These are phyloP conservation scores for Nylanderia fulva DNA, from an alignment of 1,140 invertebrate genomes.

Conservation along the genomic window DNA sequence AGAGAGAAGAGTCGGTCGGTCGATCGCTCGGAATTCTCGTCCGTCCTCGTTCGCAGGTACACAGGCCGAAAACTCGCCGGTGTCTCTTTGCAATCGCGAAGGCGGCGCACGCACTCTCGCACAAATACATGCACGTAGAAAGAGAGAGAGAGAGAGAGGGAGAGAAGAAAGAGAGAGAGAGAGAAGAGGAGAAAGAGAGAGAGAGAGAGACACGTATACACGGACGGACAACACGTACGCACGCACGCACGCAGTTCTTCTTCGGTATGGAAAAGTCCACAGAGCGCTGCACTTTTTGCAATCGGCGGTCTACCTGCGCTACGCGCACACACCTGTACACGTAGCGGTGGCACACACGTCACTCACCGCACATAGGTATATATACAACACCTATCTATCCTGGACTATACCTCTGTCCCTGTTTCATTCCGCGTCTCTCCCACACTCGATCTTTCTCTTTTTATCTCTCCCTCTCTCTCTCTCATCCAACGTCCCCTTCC, in stretches of 20 bases:
- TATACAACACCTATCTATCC: conserved; percentile 63
- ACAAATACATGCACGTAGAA: background rate
- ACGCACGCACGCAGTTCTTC: conserved; percentile 38
- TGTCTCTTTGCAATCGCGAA: conserved; percentile 47
- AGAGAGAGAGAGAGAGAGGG: too few species aligned
- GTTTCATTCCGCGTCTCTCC: conserved; percentile 19
- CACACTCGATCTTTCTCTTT: conserved; percentile 18
- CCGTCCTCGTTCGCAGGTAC: conserved; percentile 43
- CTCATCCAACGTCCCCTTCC: conserved; percentile 18
- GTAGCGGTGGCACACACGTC: conserved; percentile 51
- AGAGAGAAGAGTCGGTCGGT: background rate
- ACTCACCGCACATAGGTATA: conserved; percentile 47
- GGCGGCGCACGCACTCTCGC: conserved; percentile 57
- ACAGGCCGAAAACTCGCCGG: conserved; percentile 58
- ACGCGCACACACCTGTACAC: conserved; percentile 67
- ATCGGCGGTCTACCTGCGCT: conserved; percentile 45
- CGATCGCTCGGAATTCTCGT: conserved; percentile 20
- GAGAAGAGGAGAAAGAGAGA: too few species aligned
- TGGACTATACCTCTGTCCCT: conserved; percentile 27
- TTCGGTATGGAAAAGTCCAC: conserved; percentile 71
- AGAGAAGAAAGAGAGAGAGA: too few species aligned
- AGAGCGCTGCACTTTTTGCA: conserved; percentile 69
- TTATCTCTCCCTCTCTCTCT: background rate
- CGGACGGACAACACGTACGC: background rate
- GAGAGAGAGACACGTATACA: too few species aligned